Base-by-base conservation (phyloP, 2,797 vertebrate species). In the Pseudochirops cupreus region DNA sequence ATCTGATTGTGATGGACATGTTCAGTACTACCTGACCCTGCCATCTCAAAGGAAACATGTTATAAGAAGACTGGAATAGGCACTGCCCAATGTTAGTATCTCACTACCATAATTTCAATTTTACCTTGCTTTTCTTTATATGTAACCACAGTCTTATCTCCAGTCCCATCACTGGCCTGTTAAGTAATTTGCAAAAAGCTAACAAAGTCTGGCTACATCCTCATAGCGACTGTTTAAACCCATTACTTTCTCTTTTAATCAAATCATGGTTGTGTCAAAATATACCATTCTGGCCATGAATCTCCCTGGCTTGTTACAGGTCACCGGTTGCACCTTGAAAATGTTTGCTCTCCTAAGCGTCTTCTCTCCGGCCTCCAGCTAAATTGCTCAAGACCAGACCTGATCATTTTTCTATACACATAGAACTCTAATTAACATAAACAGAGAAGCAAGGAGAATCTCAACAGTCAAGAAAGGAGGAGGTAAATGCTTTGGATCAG, bases 201-300 rank as follows among this genome's bases (percentile, higher is more conserved):
- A 99, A 99, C 99, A 98, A 99, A 99, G 98, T 99, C 99, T 99
- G 99, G 99, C 99, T 99, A 99, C 99, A 99, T 99, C 99, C 99
- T 99, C 98, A 99, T 99, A 99, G 99, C 97, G 98, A 99, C 99
- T 99, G 99, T 99, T 99, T 99, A 99, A 99, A 99, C 98, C 99
- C 99, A 99, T 99, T 99, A 99, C 99, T 99, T 99, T 99, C 99
- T 99, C 99, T 99, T 99, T 99, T 99, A 99, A 99, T 99, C 99
- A 99, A 99, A 99, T 99, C 98, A 98, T 98, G 98, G 98, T 99
- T 98, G 99, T 99, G 99, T 99, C 99, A 99, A 99, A 99, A 99
- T 99, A 99, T 98, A 99, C 99, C 98, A 99, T 99, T 99, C 99
- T 99, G 82, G 98, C 99, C 99, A 99, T 99, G 99, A 99, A 99